Conservation (phyloP, 2,888 invertebrate species). For the Drosophila subsilvestris region DNA sequence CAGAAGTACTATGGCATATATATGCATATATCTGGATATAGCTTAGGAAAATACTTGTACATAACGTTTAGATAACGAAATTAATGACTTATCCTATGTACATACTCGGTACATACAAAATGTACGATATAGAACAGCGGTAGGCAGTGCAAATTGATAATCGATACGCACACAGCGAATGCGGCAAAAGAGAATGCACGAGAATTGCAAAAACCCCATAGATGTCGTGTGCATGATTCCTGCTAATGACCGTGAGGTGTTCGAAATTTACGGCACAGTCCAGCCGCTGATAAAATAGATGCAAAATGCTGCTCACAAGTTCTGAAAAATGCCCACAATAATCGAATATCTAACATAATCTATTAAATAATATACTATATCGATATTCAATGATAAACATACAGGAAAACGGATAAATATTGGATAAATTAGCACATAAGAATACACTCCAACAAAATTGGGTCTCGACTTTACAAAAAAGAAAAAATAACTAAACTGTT, state of each 20-base stretch:
- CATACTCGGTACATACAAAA: conserved; percentile 16
- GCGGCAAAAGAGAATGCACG: too few species aligned
- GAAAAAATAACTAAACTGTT: background rate
- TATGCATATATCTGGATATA: conserved; percentile 36
- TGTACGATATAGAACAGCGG: conserved; percentile 1
- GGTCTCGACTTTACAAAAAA: conserved; percentile 29
- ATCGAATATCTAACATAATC: conserved; percentile 6
- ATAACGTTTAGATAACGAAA: conserved; percentile 53
- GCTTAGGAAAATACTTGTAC: conserved; percentile 71
- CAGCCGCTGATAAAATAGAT: background rate
- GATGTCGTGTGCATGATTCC: too few species aligned
- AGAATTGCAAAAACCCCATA: too few species aligned
- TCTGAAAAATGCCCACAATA: conserved; percentile 5
- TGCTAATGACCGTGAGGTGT: too few species aligned
- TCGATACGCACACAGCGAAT: too few species aligned
- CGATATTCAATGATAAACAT: conserved; percentile 28
- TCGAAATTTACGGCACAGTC: too few species aligned
- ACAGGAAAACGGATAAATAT: conserved; percentile 23
- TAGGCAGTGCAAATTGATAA: background rate
- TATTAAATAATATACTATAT: conserved; percentile 11
- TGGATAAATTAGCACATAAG: background rate
- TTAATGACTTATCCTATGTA: conserved; percentile 27
- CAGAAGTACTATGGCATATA: too few species aligned
- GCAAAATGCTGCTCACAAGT: background rate
- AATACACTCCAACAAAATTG: conserved; percentile 6